A percentile compares a stretch with the other conserved stretches of the same genome.
phyloP scores from a whole-genome alignment of 2,797 vertebrate genomes.

The Harpagifer antarcticus region DNA sequence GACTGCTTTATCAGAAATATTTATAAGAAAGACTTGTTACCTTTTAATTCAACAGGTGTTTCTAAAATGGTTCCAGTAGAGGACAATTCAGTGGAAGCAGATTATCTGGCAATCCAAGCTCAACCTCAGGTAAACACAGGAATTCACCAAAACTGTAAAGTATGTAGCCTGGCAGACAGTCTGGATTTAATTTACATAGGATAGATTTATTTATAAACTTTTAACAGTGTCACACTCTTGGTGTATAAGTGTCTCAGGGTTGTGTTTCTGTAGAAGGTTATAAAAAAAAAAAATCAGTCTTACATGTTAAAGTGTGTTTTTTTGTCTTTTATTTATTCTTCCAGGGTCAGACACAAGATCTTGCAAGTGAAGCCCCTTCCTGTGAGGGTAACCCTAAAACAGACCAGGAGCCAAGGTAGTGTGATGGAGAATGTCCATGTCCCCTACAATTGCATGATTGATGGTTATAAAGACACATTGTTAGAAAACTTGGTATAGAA shows the following conservation, averaged over 20 bases:
- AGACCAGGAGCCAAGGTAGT: constrained; percentile 61
- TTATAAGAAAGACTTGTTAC: neutral
- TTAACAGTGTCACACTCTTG: too few species aligned
- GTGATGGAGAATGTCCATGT: neutral
- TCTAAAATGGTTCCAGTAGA: constrained; percentile 79
- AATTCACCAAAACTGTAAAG: neutral
- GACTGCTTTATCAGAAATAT: neutral
- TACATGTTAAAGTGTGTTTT: too few species aligned
- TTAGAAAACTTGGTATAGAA: neutral
- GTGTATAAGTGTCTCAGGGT: too few species aligned
- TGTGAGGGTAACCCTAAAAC: constrained; percentile 26
- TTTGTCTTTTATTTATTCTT: constrained; percentile 3
- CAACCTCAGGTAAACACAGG: constrained; percentile 50
- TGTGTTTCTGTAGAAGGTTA: neutral
- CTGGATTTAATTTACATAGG: neutral
- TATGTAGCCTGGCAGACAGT: too few species aligned
- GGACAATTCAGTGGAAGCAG: constrained; percentile 49
- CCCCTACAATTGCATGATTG: neutral
- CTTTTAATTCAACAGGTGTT: constrained; percentile 63
- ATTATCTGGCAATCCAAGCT: constrained; percentile 23
- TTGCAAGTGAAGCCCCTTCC: constrained; percentile 14
- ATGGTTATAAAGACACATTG: neutral
- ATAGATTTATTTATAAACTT: neutral
- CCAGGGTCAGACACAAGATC: constrained; percentile 43
- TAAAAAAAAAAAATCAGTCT: too few species aligned